Base-by-base conservation (phyloP, 2,113 vertebrate species). In the Dicerorhinus sumatrensis region DNA sequence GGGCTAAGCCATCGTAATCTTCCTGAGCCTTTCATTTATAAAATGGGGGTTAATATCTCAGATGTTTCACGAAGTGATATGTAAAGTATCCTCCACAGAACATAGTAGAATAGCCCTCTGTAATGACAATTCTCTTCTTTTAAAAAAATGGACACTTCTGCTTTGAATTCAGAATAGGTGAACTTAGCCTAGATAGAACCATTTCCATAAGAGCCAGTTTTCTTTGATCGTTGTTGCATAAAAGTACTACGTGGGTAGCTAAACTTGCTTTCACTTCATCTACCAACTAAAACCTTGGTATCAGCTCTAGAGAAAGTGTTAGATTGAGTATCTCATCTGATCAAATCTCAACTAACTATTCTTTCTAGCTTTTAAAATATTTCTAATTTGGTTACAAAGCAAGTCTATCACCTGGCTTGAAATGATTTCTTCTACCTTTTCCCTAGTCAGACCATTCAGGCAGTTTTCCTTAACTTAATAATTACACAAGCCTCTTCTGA, bases 331-430 rank as follows among this genome's bases (percentile, higher is more conserved):
- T 56, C 14, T 17, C 3, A 10, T 87, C 20, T 85, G 80, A 85
- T 62, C 9, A 51, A 72, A 48, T 79, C 72, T 69, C 89, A 93
- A 56, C 25, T 29, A 76, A 80, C 88, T 84, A 54, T 56, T 81
- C n/a, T 92, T 94, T 76, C 21, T 73, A 27, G 72, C 21, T 96
- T 97, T 82, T 29, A 91, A 92, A 82, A 12, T 69, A 86, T 58
- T 80, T 87, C 31, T 73, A 58, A 33, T 33, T 85, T 21, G 1
- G 6, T 46, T 91, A 8, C 58, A 63, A 54, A 89, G 16, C 18
- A 42, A 42, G 9, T 81, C 72, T 60, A 1, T 69, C n/a, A 29
- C 39, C 23, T 96, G 60, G 14, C 29, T 88, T 42, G 13, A 67
- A 79, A 75, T 9, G 16, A 63, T 77, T 39, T 94, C 54, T 83